Evolutionary conservation across 2,113 vertebrate species (phyloP).

Genomic region (Pantherophis guttatus): DNA sequence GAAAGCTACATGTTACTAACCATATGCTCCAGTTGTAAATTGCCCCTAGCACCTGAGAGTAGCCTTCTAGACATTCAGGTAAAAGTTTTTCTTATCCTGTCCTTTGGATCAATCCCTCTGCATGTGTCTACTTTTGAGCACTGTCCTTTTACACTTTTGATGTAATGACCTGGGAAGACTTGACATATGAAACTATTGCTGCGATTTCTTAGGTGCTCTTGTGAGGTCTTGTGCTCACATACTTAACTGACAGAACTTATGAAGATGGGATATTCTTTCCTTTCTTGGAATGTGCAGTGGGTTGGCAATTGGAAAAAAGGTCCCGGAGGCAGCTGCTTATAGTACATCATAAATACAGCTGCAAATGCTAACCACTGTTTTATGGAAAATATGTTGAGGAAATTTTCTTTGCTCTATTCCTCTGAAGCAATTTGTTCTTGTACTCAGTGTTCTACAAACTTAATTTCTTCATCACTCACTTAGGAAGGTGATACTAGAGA

Average conservation of each 20-base stretch:
- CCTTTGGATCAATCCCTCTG: neutral
- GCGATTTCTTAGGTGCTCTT: neutral
- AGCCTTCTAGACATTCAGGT: neutral
- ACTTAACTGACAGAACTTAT: neutral
- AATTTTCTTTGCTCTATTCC: constrained; percentile 5
- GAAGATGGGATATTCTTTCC: neutral
- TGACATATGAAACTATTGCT: constrained; percentile 2
- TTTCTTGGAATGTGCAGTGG: neutral
- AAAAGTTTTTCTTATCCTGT: neutral
- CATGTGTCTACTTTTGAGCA: neutral
- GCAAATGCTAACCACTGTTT: neutral
- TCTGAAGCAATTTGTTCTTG: constrained; percentile 26
- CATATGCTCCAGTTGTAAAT: neutral
- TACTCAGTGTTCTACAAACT: constrained; percentile 4
- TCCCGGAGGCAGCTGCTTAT: constrained; percentile 6
- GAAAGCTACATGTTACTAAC: neutral
- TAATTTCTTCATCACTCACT: neutral
- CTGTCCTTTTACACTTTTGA: neutral
- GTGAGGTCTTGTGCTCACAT: neutral
- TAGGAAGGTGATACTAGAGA: neutral
- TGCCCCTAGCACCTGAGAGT: neutral
- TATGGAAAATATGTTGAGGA: constrained; percentile 11
- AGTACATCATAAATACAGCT: neutral
- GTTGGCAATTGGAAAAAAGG: constrained; percentile 22
- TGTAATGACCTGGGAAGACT: neutral